These are phyloP conservation scores for Laticauda laticaudata DNA, from an alignment of 2,113 vertebrate species.

Conservation along the genomic window DNA sequence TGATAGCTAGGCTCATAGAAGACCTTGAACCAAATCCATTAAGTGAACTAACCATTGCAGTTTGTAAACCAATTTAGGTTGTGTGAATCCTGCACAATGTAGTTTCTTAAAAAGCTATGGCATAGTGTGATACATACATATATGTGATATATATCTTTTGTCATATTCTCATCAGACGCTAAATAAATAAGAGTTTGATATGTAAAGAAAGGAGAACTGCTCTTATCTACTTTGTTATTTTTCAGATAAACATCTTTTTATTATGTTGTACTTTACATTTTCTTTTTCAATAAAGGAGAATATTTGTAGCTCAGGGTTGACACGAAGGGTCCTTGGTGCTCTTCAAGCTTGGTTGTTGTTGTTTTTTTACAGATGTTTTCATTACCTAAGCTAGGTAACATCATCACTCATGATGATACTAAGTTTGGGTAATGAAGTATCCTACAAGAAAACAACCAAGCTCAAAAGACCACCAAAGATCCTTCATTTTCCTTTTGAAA, in stretches of 20 bases:
- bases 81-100: background rate
- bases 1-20: background rate
- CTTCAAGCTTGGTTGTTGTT: background rate
- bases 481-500: background rate
- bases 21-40: background rate
- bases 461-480: background rate
- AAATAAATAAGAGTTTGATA: background rate
- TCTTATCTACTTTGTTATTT: background rate
- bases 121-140: background rate
- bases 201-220: background rate
- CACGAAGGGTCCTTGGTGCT: background rate
- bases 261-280: background rate
- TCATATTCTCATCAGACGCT: background rate
- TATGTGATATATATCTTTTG: too few relatives aligned
- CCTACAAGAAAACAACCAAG: background rate
- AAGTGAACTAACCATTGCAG: background rate
- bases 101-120: background rate
- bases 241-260: background rate
- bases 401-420: background rate
- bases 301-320: background rate
- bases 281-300: background rate
- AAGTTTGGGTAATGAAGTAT: background rate
- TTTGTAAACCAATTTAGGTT: background rate
- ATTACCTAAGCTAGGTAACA: background rate
- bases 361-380: background rate